These are phyloP conservation scores for Anolis carolinensis DNA, from an alignment of 2,113 vertebrate species.

Conservation along the genomic window DNA sequence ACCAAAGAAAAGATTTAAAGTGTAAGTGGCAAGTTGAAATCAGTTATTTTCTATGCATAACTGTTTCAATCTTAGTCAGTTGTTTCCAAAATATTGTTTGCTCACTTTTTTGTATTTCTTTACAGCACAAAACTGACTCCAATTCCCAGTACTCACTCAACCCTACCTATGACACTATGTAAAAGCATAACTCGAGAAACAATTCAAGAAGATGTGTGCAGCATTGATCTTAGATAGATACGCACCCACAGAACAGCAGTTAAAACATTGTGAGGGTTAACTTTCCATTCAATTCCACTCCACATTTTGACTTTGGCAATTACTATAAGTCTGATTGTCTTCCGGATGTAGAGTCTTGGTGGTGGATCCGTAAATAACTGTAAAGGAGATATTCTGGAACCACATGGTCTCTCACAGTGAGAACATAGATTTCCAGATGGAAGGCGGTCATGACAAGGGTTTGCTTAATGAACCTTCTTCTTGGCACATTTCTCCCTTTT, in stretches of 20 bases:
- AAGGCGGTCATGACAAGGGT: no score
- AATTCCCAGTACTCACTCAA: not conserved
- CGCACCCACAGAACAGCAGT: not conserved
- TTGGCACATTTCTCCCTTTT: no score
- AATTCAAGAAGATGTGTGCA: not conserved
- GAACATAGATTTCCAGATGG: no score
- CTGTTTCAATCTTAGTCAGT: not conserved
- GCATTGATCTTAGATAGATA: not conserved
- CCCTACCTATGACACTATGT: not conserved
- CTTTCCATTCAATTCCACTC: not conserved
- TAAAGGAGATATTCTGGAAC: no score
- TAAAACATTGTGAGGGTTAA: not conserved
- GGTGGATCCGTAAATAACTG: no score
- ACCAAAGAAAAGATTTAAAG: not conserved
- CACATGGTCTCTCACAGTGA: no score
- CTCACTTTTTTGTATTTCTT: not conserved
- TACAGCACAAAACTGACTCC: not conserved
- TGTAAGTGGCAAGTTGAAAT: not conserved
- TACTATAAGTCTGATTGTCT: not conserved
- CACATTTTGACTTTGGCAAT: not conserved
- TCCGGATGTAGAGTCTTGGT: no score
- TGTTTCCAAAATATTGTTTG: not conserved
- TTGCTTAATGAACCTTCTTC: no score
- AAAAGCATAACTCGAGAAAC: not conserved
- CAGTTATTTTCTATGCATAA: no score